Evolutionary conservation across 1,140 invertebrate genomes (phyloP), one percentile per base, ranked within the genome.

Genomic region (Solenopsis invicta): DNA sequence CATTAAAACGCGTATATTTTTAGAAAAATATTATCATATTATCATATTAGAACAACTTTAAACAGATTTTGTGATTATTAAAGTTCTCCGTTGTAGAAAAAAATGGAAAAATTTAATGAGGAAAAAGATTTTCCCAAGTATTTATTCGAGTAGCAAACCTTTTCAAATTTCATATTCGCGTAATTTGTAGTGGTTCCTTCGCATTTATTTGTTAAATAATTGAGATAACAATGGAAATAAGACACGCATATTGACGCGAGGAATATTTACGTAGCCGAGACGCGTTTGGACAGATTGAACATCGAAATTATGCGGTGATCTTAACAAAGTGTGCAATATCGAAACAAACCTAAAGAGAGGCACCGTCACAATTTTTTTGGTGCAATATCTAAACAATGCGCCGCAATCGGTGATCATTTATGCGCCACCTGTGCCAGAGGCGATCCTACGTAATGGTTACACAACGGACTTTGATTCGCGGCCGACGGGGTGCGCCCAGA

Each of bases 401-500:
- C 24, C 75, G 29, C 29, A 62, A 86, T 64, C 34, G 81, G 50
- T 41, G 87, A 80, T 37, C 59, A 64, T 66, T 64, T 81, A 66
- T 29, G 48, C n/a, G 50, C 59, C 24, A 59, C 29, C 21, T n/a
- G 61, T 56, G 41, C 34, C 54, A 77, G n/a, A 50, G 61, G 69
- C 71, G 85, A 85, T 21, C 62, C 59, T 45, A 37, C 45, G 69
- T 54, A 67, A 64, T 21, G 52, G 67, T 29, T 37, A 52, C 61
- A 50, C 62, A 29, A 52, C 34, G 80, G 82, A 67, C 37, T 69
- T 21, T 56, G 66, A 88, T 76, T 91, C 76, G 89, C 52, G 81
- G 75, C 71, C 87, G 87, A 86, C 71, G 88, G 88, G 52, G 62
- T 85, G 80, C 80, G 74, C 67, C 12, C 10, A 54, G 64, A 61